Conservation (phyloP, 2,797 vertebrate species). For the Mormyrus hasselquistii region DNA sequence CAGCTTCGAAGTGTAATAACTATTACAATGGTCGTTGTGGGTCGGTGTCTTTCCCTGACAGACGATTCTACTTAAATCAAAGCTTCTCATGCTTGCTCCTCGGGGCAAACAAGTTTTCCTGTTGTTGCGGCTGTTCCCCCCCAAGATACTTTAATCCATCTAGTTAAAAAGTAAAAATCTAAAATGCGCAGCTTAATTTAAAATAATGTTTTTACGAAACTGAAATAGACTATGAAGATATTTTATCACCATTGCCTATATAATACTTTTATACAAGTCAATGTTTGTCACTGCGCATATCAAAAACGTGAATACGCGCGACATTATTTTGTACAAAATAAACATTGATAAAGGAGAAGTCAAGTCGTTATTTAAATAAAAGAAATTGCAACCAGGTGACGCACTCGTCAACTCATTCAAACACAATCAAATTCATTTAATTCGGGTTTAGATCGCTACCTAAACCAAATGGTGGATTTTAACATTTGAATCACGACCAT, state of each 20-base stretch:
- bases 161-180: background rate
- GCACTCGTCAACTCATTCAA: background rate
- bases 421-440: background rate
- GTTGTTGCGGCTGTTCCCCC: background rate
- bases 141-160: background rate
- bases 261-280: background rate
- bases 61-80: background rate
- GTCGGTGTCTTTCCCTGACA: background rate
- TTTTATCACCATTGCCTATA: background rate
- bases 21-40: background rate
- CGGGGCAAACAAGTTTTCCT: background rate
- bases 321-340: background rate
- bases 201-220: background rate
- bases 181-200: background rate
- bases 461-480: background rate
- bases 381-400: background rate
- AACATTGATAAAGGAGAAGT: background rate
- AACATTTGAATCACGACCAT: background rate
- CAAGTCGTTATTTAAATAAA: background rate
- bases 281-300: background rate
- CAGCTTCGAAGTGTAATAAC: background rate
- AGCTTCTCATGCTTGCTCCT: background rate
- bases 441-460: background rate
- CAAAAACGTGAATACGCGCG: background rate
- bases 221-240: background rate